Evolutionary conservation across 2,888 invertebrate species (phyloP), one percentile per base, ranked within the genome.

Genomic region (Dolichopus griseipennis): DNA sequence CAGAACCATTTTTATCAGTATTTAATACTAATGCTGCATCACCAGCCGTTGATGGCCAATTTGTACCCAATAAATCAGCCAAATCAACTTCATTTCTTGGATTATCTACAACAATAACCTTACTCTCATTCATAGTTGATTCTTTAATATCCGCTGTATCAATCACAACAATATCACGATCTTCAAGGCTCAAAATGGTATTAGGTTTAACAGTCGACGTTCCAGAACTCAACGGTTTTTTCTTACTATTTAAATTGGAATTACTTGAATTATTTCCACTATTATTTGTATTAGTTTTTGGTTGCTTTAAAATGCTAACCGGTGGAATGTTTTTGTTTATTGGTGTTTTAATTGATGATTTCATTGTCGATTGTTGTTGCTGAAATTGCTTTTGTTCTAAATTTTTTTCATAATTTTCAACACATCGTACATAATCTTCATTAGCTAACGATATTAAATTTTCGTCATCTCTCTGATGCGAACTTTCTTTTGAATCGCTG

Each of bases 41-140:
- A 20, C 81, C 80, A 8, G 78, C 81, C 65, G 72, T 75, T 22
- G 71, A 73, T 43, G 81, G 81, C 81, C 81, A 80, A 72, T 78
- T 76, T 8, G 72, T 69, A 12, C 79, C 80, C 27, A 81, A 72
- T 62, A 81, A 69, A 62, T 80, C 78, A 3, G 73, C 75, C 68
- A 81, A 75, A 67, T 80, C 79, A 3, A 80, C 75, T 64, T 78
- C 76, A 67, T 78, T 74, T n/a, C 72, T 68, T 64, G 75, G 74
- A 66, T 76, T 78, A 68, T 77, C 76, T 7, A 80, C 72, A 61
- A 79, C 76, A 67, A 77, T 77, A 33, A 78, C 74, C 66, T 75
- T 73, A 22, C 74, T 72, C 63, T 78, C 78, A 66, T 78, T 76
- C 52, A 72, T 75, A 0, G 74, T 76, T 1, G 78, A 76, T 66